Percentiles rank a stretch among this genome's conserved stretches.
Conservation (phyloP, 1,140 invertebrate genomes). For the Halyomorpha halys region DNA sequence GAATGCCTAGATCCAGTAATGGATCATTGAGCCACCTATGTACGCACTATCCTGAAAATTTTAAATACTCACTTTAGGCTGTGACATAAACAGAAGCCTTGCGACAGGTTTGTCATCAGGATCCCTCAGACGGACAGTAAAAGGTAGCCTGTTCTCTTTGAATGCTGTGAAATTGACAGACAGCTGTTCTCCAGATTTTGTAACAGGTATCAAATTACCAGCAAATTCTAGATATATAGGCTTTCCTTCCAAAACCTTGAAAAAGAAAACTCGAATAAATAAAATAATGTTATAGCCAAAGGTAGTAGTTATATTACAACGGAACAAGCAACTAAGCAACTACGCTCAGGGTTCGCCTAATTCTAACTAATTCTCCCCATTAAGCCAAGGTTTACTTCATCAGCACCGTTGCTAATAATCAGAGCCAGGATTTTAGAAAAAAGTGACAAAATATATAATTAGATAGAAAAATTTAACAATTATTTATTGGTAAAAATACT, state of each 20-base stretch:
- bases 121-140: conserved; percentile 77
- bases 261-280: conserved; percentile 20
- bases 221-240: conserved; percentile 87
- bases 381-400: too few relatives aligned
- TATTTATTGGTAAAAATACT: too few relatives aligned
- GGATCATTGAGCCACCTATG: too few relatives aligned
- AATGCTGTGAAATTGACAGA: conserved; percentile 79
- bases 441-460: too few relatives aligned
- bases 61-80: conserved; percentile 63
- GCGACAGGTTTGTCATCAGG: conserved; percentile 70
- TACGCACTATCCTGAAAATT: not conserved
- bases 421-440: too few relatives aligned
- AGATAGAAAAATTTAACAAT: too few relatives aligned
- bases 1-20: not conserved
- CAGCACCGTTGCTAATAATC: too few relatives aligned
- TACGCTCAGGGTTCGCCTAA: too few relatives aligned
- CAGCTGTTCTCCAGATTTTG: conserved; percentile 87
- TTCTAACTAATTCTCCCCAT: not conserved
- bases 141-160: conserved; percentile 87
- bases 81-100: conserved; percentile 87
- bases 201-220: conserved; percentile 88
- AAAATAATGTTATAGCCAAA: not conserved
- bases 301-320: too few relatives aligned
- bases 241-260: conserved; percentile 70
- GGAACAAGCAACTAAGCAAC: too few relatives aligned